A percentile compares a stretch with the other conserved stretches of the same genome.
These are phyloP conservation scores for Suncus etruscus DNA, from an alignment of 2,113 vertebrate species.

Conservation along the genomic window DNA sequence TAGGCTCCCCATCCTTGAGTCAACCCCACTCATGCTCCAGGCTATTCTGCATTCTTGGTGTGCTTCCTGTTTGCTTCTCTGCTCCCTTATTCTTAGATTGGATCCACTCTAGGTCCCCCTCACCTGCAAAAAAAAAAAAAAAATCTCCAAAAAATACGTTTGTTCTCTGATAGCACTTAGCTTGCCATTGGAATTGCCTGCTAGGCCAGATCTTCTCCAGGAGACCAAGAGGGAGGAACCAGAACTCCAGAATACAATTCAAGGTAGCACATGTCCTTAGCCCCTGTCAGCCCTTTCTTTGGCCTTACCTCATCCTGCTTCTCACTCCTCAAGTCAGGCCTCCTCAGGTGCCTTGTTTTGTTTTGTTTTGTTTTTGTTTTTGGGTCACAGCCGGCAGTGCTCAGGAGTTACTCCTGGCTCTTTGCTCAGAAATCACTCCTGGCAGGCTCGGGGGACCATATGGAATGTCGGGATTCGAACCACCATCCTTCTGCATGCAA, in stretches of 20 bases:
- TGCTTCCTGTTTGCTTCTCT: neutral
- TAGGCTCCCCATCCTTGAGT: neutral
- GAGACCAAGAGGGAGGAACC: neutral
- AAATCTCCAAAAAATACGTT: neutral
- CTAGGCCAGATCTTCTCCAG: neutral
- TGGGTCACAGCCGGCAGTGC: no score
- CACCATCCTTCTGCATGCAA: no score
- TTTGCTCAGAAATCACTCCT: no score
- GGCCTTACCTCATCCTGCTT: neutral
- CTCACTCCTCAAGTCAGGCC: neutral
- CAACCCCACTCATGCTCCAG: neutral
- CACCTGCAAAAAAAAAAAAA: no score
- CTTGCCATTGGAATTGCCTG: neutral
- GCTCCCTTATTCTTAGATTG: neutral
- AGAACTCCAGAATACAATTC: neutral
- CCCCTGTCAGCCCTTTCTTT: neutral
- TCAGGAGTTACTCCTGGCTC: no score
- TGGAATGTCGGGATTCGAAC: no score
- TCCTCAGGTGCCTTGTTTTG: neutral
- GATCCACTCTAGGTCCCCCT: accelerated
- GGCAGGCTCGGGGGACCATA: no score
- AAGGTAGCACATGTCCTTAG: no score
- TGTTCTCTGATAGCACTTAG: neutral
- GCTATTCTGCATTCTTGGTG: neutral
- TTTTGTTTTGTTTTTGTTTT: no score